Evolutionary conservation across 2,797 vertebrate species (phyloP), one percentile per base, ranked within the genome.

Genomic region (Siniperca obscura): DNA sequence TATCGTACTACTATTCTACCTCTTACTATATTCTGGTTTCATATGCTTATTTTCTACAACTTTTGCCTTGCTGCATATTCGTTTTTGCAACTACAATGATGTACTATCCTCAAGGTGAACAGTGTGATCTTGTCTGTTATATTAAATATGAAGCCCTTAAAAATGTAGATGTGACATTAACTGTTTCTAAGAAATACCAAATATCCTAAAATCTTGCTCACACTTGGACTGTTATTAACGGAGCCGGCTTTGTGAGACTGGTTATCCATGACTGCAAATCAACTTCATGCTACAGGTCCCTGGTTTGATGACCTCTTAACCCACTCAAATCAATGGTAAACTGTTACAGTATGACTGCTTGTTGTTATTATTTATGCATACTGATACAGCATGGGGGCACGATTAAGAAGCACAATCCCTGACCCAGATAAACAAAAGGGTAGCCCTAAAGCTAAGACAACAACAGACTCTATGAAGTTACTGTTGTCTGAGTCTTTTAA

Each of bases 391-490:
- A 44, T 5, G 2, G 42, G 57, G 64, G 19, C n/a, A 70, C 1
- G 48, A 70, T 78, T 84, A 70, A 73, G 68, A 80, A 48, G 22
- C 61, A 71, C 81, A 82, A 83, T 80, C 83, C 81, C 53, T 89
- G 89, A 87, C 85, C 85, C 78, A 87, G 67, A 89, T 69, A 82
- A 91, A 91, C 81, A 90, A 82, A 72, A 62, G 34, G 22, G 30
- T 13, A 30, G 21, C 36, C 78, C 66, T 17, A 68, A 68, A 80
- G 44, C 40, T 21, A 30, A 74, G 8, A 72, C 66, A 72, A 60
- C 74, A 77, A 70, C 27, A 7, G 44, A 25, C 62, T 27, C 19
- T 25, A 34, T 59, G 25, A 36, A 70, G 30, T 36, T 14, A 19
- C 50, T 78, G 67, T 71, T 5, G 36, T 52, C 7, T 55, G 3